Percentiles rank a stretch among this genome's conserved stretches.
These are phyloP conservation scores for Nemapogon koenigi DNA, from an alignment of 2,888 invertebrate species.

Conservation along the genomic window DNA sequence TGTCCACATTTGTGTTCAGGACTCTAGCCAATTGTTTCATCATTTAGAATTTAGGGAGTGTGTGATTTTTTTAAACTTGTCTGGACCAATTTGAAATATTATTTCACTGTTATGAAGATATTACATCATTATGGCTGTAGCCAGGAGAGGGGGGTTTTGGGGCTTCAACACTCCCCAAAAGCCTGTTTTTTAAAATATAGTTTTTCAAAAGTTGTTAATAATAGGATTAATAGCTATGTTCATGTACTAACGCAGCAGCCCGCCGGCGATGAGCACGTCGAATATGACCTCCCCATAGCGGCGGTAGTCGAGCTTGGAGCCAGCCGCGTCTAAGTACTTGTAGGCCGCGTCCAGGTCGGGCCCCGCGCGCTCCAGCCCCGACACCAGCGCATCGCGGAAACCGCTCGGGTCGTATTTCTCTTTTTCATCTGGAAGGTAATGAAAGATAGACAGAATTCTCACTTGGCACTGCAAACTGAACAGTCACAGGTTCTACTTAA, in stretches of 20 bases:
- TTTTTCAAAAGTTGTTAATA: too few species aligned
- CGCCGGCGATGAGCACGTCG: conserved; percentile 97
- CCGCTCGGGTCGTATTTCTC: conserved; percentile 99
- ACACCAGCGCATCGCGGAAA: conserved; percentile 96
- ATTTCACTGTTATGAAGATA: too few species aligned
- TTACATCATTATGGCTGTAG: too few species aligned
- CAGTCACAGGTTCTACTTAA: too few species aligned
- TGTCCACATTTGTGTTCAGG: conserved; percentile 39
- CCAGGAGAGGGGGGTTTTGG: too few species aligned
- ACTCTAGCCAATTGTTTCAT: conserved; percentile 55
- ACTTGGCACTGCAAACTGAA: too few species aligned
- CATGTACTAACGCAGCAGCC: conserved; percentile 79
- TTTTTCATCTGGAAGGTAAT: conserved; percentile 97
- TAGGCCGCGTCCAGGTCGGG: conserved; percentile 95
- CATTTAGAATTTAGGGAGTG: conserved; percentile 24
- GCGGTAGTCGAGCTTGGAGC: conserved; percentile 96
- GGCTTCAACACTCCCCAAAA: too few species aligned
- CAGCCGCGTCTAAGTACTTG: conserved; percentile 93
- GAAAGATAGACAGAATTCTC: too few species aligned
- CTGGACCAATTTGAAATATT: too few species aligned
- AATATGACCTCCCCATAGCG: conserved; percentile 98
- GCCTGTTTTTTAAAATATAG: too few species aligned
- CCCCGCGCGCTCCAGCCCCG: conserved; percentile 93
- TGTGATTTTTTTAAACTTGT: too few species aligned
- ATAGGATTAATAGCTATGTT: too few species aligned